Evolutionary conservation across 2,888 invertebrate genomes (phyloP), one percentile per base, ranked within the genome.

Genomic region (Colletes collaris): DNA sequence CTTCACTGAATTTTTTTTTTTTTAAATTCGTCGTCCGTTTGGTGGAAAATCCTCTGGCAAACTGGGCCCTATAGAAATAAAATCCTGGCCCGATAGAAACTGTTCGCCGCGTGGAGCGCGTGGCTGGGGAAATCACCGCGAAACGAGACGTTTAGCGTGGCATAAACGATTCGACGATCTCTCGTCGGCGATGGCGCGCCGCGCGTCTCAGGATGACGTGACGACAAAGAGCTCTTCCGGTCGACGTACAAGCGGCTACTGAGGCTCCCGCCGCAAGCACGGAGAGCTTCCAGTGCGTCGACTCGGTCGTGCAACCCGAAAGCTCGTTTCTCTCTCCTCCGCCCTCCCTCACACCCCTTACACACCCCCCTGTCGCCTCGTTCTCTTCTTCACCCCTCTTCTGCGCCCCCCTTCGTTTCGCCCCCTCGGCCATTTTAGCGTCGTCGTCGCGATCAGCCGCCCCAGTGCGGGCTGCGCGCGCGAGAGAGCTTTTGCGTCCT

Each of bases 191-290:
- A 75, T 75, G 85, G 84, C 85, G 76, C 83, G 82, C 75, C 70
- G 63, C 79, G 69, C 85, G 83, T 71, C 67, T 52, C 64, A 46
- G 75, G 75, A 75, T 65, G 78, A 69, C 72, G 83, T 80, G 68
- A 86, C 87, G 87, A 56, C 79, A 77, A 76, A 75, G 76, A 76
- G 86, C 84, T 85, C 86, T 89, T 90, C 86, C 90, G 84, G 88
- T 85, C 90, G 89, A 89, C 89, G 91, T 91, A 91, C 91, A 90
- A 90, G 90, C 91, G 92, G 92, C 92, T 91, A 93, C 92, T 92
- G 92, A 92, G 86, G 90, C 92, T 91, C 89, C 90, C 91, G 90
- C 91, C 91, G 92, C 91, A 91, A 92, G 92, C 89, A 89, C 90
- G 84, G 84, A 83, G 88, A 91, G 91, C 91, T 91, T 91, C 88